Conservation (phyloP, 2,888 invertebrate species). For the Helleia helle region DNA sequence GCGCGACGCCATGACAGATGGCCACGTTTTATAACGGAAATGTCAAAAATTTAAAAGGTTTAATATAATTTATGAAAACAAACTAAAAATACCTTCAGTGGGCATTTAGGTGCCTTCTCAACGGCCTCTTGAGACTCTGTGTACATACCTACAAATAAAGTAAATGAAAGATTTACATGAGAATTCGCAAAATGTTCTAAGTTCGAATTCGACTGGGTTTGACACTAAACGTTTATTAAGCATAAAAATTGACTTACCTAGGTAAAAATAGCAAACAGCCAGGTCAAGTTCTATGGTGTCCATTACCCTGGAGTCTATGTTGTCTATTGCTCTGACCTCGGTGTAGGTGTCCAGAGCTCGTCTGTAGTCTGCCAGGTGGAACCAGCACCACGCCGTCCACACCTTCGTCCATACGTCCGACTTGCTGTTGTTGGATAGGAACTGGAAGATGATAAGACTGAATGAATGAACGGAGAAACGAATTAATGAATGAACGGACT, state of each 20-base stretch:
- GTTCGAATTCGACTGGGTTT: too few species aligned
- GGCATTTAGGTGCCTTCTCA: constrained; percentile 77
- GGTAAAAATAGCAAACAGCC: constrained; percentile 95
- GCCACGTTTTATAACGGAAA: too few species aligned
- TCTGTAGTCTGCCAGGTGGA: constrained; percentile 95
- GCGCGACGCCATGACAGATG: too few species aligned
- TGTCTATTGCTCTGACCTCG: constrained; percentile 37
- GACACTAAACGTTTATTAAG: too few species aligned
- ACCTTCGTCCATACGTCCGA: constrained; percentile 71
- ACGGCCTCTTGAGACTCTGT: constrained; percentile 78
- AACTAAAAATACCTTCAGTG: constrained; percentile 62
- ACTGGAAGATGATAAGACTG: constrained; percentile 38
- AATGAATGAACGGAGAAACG: too few species aligned
- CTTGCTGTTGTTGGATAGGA: constrained; percentile 54
- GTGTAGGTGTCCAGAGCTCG: constrained; percentile 84
- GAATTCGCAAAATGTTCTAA: too few species aligned
- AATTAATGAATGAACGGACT: too few species aligned
- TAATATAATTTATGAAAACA: neutral
- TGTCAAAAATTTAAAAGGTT: too few species aligned
- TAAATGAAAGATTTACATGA: too few species aligned
- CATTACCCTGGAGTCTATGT: constrained; percentile 64
- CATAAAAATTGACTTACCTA: too few species aligned
- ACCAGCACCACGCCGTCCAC: constrained; percentile 97
- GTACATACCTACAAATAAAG: constrained; percentile 70
- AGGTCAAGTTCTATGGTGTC: constrained; percentile 84